Conservation (phyloP, 2,113 vertebrate genomes). For the Siniperca knerii region DNA sequence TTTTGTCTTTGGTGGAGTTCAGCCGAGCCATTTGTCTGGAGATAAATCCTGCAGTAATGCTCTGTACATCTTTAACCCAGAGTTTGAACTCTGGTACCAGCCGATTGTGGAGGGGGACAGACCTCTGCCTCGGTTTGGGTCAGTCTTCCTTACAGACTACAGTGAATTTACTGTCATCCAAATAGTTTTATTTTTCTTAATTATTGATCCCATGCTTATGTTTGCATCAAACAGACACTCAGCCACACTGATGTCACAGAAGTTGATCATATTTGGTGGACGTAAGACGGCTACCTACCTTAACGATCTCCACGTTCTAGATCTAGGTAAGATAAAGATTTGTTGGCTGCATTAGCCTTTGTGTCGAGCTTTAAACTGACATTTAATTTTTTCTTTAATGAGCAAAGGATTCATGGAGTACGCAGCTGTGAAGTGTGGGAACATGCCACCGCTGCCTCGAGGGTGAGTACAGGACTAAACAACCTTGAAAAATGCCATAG, state of each 20-base stretch:
- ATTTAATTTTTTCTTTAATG: slow-evolving; percentile 14
- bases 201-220: neutral
- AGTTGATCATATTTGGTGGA: slow-evolving; percentile 90
- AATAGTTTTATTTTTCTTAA: neutral
- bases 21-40: slow-evolving; percentile 69
- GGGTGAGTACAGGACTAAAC: slow-evolving; percentile 83
- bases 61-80: slow-evolving; percentile 91
- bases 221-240: slow-evolving; percentile 82
- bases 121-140: slow-evolving; percentile 91
- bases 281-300: slow-evolving; percentile 85
- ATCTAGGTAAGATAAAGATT: slow-evolving; percentile 85
- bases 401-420: slow-evolving; percentile 92
- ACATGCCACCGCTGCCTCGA: slow-evolving; percentile 85
- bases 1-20: slow-evolving; percentile 90
- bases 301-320: slow-evolving; percentile 89
- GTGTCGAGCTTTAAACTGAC: slow-evolving; percentile 1
- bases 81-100: slow-evolving; percentile 93
- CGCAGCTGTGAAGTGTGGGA: slow-evolving; percentile 84
- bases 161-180: neutral
- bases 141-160: slow-evolving; percentile 52
- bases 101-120: slow-evolving; percentile 91
- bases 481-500: slow-evolving; percentile 53
- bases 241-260: slow-evolving; percentile 87
- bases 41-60: slow-evolving; percentile 86
- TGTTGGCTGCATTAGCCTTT: neutral